Base-by-base conservation (phyloP, 2,888 invertebrate genomes). In the Napeogenes inachia region DNA sequence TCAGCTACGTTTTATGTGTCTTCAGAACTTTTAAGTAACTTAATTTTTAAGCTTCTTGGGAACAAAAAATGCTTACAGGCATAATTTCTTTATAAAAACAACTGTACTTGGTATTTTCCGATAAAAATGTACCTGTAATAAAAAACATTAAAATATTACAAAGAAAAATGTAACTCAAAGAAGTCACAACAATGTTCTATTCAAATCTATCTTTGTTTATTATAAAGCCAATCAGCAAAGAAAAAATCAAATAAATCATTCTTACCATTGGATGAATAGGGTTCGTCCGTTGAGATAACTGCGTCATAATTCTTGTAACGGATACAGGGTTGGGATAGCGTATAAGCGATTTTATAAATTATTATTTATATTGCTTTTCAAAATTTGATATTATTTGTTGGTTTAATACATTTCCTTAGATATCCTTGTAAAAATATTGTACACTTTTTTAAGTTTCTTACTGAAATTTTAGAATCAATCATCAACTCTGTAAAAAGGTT, bases 281-380 rank as follows among this genome's bases (percentile, higher is more conserved):
- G 62, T 56, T 60, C 46, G 30, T 66, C 62, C 64, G 59, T 62
- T 53, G 54, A 57, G 62, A 66, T 62, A 66, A 64, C 58, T 57
- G 47, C 58, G 58, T 64, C 64, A 64, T 62, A 66, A 62, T 64
- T 66, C 64, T 66, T 64, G 53, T 57, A 50, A 50, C 45, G 50
- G 55, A 58, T 45, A 33, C 54, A 45, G 50, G 46, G 59, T 42
- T 13, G 13, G 13, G 35, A 8, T 8, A 8, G 5, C 38, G 4
- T 38, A 21, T 45, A 4, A 61, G 66, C 63, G 63, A n/a, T 42
- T 50, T 35, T 54, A 13, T 4, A 13, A 10, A 38, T 38, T 6
- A 6, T 38, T 42, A 10, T 42, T 10, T 42, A 42, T 12, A 12
- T 3, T 12, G 3, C 8, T 10, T 42, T 42, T 42, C 3, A 10